Conservation (phyloP, 2,113 vertebrate genomes). For the Desmodus rotundus region DNA sequence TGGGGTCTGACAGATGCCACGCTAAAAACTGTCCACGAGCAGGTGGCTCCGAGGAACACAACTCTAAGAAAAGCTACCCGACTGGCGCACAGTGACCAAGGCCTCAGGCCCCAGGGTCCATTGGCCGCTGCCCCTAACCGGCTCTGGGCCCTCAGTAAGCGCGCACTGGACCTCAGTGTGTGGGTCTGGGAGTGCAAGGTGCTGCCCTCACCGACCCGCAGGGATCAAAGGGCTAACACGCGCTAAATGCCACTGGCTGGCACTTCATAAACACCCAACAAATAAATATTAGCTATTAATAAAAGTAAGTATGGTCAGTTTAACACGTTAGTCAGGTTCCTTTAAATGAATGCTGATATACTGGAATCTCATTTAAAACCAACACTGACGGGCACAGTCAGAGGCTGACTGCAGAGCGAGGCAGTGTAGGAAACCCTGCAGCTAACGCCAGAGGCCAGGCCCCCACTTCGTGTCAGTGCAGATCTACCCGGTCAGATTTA, state of each 20-base stretch:
- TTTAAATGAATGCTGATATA: neutral
- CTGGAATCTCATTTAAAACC: neutral
- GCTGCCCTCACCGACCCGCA: neutral
- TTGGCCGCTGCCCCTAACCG: neutral
- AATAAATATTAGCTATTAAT: neutral
- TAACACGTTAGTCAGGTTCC: neutral
- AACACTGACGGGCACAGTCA: too few species aligned
- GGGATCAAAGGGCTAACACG: neutral
- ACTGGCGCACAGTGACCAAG: neutral
- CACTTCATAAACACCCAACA: neutral
- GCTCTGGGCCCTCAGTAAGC: neutral
- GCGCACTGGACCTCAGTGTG: neutral
- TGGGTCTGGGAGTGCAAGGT: neutral
- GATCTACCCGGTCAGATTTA: neutral
- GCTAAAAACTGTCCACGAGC: too few species aligned
- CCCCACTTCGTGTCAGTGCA: neutral
- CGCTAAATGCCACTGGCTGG: neutral
- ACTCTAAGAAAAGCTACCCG: neutral
- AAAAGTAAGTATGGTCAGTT: neutral
- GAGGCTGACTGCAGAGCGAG: neutral
- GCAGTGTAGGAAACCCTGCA: too few species aligned
- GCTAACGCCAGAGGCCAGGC: neutral
- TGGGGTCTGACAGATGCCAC: too few species aligned
- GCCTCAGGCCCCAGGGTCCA: too few species aligned
- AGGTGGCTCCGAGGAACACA: neutral